phyloP scores from a whole-genome alignment of 2,113 vertebrate genomes.

The Macrotus californicus region DNA sequence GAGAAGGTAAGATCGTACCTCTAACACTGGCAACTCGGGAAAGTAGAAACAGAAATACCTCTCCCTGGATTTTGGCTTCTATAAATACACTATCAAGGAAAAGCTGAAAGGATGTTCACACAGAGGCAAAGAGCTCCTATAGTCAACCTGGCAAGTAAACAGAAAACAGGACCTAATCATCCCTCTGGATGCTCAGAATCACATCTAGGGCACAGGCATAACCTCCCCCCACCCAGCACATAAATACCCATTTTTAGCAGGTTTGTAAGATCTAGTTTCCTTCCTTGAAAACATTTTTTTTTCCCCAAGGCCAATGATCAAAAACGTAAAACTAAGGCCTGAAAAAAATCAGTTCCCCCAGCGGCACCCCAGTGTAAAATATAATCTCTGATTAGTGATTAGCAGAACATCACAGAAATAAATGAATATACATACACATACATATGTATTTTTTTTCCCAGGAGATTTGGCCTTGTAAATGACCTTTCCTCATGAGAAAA shows the following conservation, averaged over 20 bases:
- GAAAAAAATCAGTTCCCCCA: neutral
- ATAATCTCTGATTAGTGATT: constrained; percentile 20
- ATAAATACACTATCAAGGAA: neutral
- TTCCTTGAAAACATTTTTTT: neutral
- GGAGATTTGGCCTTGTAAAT: neutral
- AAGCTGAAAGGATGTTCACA: neutral
- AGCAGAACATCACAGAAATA: neutral
- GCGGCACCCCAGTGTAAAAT: neutral
- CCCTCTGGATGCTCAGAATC: neutral
- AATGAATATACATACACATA: neutral
- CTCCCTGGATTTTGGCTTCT: neutral
- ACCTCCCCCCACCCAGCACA: neutral
- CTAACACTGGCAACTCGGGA: neutral
- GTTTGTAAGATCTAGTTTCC: neutral
- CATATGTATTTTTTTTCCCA: neutral
- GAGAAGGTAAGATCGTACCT: neutral
- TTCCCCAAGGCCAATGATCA: neutral
- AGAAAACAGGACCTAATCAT: neutral
- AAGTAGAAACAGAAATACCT: neutral
- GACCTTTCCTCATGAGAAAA: neutral
- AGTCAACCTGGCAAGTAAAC: neutral
- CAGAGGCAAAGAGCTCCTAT: neutral
- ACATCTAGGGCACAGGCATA: neutral
- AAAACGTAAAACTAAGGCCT: neutral
- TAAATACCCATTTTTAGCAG: neutral